These are phyloP conservation scores for Leptonema lineaticorne DNA, from an alignment of 1,140 invertebrate species.

Conservation along the genomic window DNA sequence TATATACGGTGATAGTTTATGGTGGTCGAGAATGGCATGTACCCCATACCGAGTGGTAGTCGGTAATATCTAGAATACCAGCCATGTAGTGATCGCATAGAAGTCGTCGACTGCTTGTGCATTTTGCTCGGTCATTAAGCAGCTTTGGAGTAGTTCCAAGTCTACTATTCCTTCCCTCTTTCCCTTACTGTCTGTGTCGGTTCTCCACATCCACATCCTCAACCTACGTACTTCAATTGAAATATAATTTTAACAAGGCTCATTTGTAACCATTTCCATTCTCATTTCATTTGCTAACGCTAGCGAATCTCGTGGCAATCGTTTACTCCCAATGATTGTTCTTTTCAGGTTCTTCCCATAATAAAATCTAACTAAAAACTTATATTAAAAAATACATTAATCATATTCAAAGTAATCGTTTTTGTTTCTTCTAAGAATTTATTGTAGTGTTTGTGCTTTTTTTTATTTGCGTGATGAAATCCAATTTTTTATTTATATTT, in stretches of 20 bases:
- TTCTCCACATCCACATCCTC: neutral
- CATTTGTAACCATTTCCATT: constrained; percentile 10
- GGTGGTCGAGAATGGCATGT: neutral
- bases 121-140: constrained; percentile 35
- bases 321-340: too few species aligned
- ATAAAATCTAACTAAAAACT: too few species aligned
- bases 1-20: neutral
- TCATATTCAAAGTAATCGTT: too few species aligned
- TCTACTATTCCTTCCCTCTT: neutral
- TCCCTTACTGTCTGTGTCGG: neutral
- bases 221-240: constrained; percentile 18
- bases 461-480: too few species aligned
- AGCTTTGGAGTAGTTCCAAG: constrained; percentile 33
- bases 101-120: constrained; percentile 24
- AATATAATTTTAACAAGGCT: constrained; percentile 29
- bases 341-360: too few species aligned
- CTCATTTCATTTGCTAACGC: constrained; percentile 2
- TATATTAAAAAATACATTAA: too few species aligned
- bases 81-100: neutral
- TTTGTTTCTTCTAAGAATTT: too few species aligned
- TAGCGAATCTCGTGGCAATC: constrained; percentile 3
- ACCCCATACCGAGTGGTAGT: neutral
- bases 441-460: too few species aligned
- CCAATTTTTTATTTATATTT: too few species aligned
- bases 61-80: neutral